These are phyloP conservation scores for Balanococcus diminutus DNA, from an alignment of 2,888 invertebrate species.

Conservation along the genomic window DNA sequence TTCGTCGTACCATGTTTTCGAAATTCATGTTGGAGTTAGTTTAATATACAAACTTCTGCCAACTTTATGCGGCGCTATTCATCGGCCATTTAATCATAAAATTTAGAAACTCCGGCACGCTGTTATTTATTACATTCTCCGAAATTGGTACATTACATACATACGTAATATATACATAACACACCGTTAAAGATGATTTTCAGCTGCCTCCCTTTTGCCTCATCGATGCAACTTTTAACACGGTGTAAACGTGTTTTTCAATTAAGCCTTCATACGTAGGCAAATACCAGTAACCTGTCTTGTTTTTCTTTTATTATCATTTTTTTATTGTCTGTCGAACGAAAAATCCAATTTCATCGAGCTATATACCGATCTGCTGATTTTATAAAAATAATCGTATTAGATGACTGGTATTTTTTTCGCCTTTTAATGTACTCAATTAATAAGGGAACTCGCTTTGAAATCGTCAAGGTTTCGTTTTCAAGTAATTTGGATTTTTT, in stretches of 20 bases:
- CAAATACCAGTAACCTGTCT: not conserved
- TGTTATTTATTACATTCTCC: slow-evolving; percentile 51
- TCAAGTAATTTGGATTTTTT: not conserved
- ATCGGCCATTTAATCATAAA: slow-evolving; percentile 53
- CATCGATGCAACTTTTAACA: not conserved
- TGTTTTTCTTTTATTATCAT: not conserved
- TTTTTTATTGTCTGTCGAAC: not conserved
- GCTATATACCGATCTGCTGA: no score
- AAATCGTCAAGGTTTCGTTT: not conserved
- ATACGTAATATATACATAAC: not conserved
- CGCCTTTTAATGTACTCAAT: not conserved
- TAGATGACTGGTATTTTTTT: not conserved
- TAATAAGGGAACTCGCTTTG: not conserved
- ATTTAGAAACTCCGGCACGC: slow-evolving; percentile 49
- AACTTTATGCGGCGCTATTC: slow-evolving; percentile 30
- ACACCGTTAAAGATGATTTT: slow-evolving; percentile 3
- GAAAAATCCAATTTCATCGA: not conserved
- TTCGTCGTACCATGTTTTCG: slow-evolving; percentile 26
- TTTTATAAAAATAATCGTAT: not conserved
- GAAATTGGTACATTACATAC: no score
- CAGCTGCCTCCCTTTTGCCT: not conserved
- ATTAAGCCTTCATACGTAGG: not conserved
- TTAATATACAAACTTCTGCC: slow-evolving; percentile 42
- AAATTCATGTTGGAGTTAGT: slow-evolving; percentile 31
- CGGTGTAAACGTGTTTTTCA: not conserved